Percentiles rank a stretch among this genome's conserved stretches.
These are phyloP conservation scores for Microcebus jonahi DNA, from an alignment of 2,113 vertebrate species.

Conservation along the genomic window DNA sequence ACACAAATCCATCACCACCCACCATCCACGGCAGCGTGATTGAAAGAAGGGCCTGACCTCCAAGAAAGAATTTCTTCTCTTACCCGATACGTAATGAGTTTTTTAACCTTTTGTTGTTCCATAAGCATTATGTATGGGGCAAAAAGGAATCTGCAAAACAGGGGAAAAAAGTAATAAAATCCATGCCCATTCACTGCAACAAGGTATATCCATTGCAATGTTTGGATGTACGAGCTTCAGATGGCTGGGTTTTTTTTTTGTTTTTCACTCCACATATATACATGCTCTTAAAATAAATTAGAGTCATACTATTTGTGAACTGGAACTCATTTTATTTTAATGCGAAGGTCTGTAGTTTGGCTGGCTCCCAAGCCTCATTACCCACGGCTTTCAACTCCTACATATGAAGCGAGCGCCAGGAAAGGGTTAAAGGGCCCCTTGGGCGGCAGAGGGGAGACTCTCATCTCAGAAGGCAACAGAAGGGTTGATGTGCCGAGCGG, in stretches of 20 bases:
- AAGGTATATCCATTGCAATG: background rate
- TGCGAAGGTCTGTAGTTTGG: background rate
- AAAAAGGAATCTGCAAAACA: background rate
- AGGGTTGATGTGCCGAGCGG: slow-evolving; percentile 13
- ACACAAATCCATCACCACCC: slow-evolving; percentile 44
- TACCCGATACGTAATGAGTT: background rate
- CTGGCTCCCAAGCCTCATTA: slow-evolving; percentile 39
- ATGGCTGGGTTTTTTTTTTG: background rate
- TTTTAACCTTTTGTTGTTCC: slow-evolving; percentile 53
- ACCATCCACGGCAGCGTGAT: background rate
- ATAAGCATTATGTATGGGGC: background rate
- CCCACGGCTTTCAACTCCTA: background rate
- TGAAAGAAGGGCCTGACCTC: slow-evolving; percentile 43
- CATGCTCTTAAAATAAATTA: background rate
- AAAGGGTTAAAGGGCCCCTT: slow-evolving; percentile 5
- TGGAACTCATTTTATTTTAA: slow-evolving; percentile 25
- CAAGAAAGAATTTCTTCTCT: background rate
- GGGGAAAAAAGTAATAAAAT: background rate
- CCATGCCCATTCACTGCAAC: background rate
- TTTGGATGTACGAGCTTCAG: background rate
- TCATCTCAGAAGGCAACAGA: background rate
- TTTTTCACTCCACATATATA: background rate
- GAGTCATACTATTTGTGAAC: background rate
- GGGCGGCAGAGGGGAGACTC: background rate
- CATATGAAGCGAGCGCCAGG: background rate